These are phyloP conservation scores for Apoderus coryli DNA, from an alignment of 2,888 invertebrate genomes.

Conservation along the genomic window DNA sequence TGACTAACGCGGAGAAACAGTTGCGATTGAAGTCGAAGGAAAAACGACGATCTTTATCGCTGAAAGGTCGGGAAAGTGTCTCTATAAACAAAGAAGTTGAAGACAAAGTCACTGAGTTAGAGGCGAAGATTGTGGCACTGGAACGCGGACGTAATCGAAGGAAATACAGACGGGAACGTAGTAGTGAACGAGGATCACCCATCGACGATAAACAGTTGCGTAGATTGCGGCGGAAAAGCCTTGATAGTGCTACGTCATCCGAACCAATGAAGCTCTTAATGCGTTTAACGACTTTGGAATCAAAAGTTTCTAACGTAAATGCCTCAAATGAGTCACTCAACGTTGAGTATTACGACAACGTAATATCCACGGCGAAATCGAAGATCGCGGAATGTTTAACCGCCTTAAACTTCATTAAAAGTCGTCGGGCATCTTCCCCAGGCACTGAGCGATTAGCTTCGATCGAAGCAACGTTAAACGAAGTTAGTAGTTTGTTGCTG, in stretches of 20 bases:
- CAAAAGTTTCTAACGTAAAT: constrained; percentile 53
- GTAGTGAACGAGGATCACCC: constrained; percentile 28
- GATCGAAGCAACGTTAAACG: constrained; percentile 49
- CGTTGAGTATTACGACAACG: constrained; percentile 37
- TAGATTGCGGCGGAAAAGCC: constrained; percentile 53
- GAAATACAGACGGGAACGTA: constrained; percentile 36
- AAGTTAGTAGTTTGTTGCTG: constrained; percentile 42
- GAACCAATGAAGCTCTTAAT: constrained; percentile 71
- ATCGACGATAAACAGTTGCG: constrained; percentile 27
- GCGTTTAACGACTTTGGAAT: constrained; percentile 60
- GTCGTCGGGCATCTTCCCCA: constrained; percentile 48
- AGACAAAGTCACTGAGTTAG: constrained; percentile 67
- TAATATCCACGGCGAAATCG: constrained; percentile 47
- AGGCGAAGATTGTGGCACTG: constrained; percentile 57
- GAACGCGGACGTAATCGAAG: constrained; percentile 36
- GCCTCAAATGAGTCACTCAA: constrained; percentile 45
- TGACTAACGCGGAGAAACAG: constrained; percentile 69
- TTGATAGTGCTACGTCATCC: constrained; percentile 63
- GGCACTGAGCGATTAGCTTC: constrained; percentile 49
- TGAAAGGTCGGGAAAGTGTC: constrained; percentile 71
- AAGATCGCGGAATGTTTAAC: constrained; percentile 53
- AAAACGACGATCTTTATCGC: constrained; percentile 64
- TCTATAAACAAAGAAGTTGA: constrained; percentile 73
- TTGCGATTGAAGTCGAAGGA: constrained; percentile 70
- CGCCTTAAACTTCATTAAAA: constrained; percentile 47